Base-by-base conservation (phyloP, 2,888 invertebrate species). In the Biston stratarius region DNA sequence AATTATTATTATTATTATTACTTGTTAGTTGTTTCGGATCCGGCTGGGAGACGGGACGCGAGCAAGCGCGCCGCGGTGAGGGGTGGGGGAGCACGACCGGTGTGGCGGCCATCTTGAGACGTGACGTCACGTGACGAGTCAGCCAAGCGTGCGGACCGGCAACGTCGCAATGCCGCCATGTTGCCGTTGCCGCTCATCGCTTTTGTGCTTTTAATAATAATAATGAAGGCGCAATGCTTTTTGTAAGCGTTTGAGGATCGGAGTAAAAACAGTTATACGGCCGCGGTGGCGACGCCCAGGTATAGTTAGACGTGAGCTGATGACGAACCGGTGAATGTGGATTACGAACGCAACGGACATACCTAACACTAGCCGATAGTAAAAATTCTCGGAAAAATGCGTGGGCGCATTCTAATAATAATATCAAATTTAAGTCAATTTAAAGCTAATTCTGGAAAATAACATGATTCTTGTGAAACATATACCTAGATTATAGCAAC, bases 51-150 rank as follows among this genome's bases (percentile, higher is more conserved):
- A 84, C 86, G 82, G 85, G 87, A 84, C 59, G 53, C 45, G 63
- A 59, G 49, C 33, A 45, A 57, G 52, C 49, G 52, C 49, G 55
- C 34, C 15, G 49, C 83, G 79, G 85, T 83, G 88, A 85, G 86
- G 87, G 86, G 85, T 85, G 87, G 86, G 87, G 84, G 83, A 12
- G 67, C 66, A 66, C 85, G 86, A 88, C 89, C 91, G 90, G 90
- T 87, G 82, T 85, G 90, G 91, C 93, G 89, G 94, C 94, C 94
- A 94, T 93, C 92, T 94, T 94, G 92, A 92, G 93, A 92, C 92
- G 92, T 94, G 93, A 94, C 94, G 94, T 94, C 94, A 94, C 93
- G 89, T 92, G 92, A 94, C 94, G 93, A 92, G 88, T 90, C 90
- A 92, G 88, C 89, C 90, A 88, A 88, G 87, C 86, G 87, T 82